Evolutionary conservation across 2,113 vertebrate species (phyloP).

Genomic region (Xiphorhynchus elegans): DNA sequence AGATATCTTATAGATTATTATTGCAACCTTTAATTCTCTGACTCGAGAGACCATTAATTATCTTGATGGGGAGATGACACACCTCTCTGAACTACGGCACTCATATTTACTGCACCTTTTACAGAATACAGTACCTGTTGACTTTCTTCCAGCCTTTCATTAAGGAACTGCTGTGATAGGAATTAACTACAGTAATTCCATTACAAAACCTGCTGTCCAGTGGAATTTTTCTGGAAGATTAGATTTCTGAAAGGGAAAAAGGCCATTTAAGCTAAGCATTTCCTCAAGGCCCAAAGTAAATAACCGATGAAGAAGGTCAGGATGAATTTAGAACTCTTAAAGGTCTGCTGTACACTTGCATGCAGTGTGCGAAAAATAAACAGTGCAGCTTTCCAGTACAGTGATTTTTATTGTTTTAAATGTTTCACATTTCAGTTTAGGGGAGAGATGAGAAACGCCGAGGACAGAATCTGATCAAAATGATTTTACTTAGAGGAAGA

Average conservation of each 20-base stretch:
- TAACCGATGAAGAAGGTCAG: slow-evolving; percentile 62
- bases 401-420: slow-evolving; percentile 68
- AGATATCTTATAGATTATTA: slow-evolving; percentile 54
- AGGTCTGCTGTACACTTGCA: slow-evolving; percentile 55
- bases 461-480: slow-evolving; percentile 47
- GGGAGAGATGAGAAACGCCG: slow-evolving; percentile 16
- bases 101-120: slow-evolving; percentile 42
- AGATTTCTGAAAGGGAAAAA: slow-evolving; percentile 70
- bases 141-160: slow-evolving; percentile 70
- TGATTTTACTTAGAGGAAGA: slow-evolving; percentile 27
- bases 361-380: slow-evolving; percentile 38
- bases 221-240: slow-evolving; percentile 75
- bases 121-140: slow-evolving; percentile 67
- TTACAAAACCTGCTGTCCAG: slow-evolving; percentile 70
- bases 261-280: slow-evolving; percentile 51
- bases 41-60: slow-evolving; percentile 57
- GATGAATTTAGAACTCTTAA: slow-evolving; percentile 62
- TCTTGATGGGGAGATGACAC: slow-evolving; percentile 59
- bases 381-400: slow-evolving; percentile 58
- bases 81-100: slow-evolving; percentile 50
- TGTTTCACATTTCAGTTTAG: slow-evolving; percentile 57
- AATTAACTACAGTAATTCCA: slow-evolving; percentile 67
- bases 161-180: slow-evolving; percentile 75
- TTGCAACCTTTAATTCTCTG: slow-evolving; percentile 66
- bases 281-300: slow-evolving; percentile 50